Evolutionary conservation across 1,140 invertebrate species (phyloP), one percentile per base, ranked within the genome.

Genomic region (Olivierus martensii): DNA sequence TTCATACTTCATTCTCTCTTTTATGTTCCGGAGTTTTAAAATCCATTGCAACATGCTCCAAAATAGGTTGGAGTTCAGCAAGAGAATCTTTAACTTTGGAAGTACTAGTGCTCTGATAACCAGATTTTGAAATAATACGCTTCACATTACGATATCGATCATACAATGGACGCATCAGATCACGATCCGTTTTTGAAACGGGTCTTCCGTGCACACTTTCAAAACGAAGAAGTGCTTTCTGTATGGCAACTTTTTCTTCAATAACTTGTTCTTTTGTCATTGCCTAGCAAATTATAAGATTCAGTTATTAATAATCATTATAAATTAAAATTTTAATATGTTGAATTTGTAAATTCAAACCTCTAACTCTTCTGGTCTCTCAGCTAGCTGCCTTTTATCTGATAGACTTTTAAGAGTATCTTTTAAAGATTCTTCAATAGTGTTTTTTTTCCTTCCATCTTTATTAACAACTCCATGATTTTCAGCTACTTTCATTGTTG

Each of bases 241-340:
- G 91, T n/a, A 95, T 80, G 17, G 84, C 81, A 3, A 81, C 76
- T 69, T 96, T 95, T 68, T 96, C 91, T n/a, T 91, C 87, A 28
- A 86, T 72, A 49, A 95, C 68, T 64, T 91, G 80, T 21, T 84
- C 77, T 35, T 77, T 70, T 2, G 72, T 77, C 69, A 90, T 79
- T 19, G 79, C 73, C 55, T 56, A 22, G 9, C 11, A 19, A 14
- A 50, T 28, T 28, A 28, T 28, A 6, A 28, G 4, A 28, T 28
- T 28, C 28, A 4, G 9, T 28, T 7, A 28, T 28, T 28, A 28
- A 28, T 28, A 28, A 28, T 28, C 7, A 28, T 3, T 3, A 28
- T 28, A 3, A 28, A 28, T 28, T 28, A 28, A 28, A n/a, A 28
- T 28, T 28, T 28, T 3, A 28, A 28, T 28, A 28, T 28, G 7